Evolutionary conservation across 2,888 invertebrate genomes (phyloP), one percentile per base, ranked within the genome.

Genomic region (Drosophila greeni): DNA sequence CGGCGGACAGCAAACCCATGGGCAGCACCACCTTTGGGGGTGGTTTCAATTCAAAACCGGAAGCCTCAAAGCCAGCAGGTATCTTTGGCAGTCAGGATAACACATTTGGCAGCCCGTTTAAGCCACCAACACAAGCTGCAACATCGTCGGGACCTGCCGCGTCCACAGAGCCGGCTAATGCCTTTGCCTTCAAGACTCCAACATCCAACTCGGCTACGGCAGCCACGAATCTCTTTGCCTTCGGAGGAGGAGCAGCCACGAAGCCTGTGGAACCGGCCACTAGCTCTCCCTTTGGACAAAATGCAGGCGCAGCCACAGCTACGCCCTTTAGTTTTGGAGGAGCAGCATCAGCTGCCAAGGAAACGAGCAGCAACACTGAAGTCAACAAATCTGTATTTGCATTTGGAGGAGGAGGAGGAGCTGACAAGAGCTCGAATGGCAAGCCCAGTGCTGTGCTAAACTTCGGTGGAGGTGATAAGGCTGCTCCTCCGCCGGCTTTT

Each of bases 171-270:
- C 23, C 68, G 0, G 18, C 26, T 2, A 58, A 62, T 8, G 18
- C 53, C 2, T 69, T 69, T 6, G 36, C 31, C 1, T 70, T 70
- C 14, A 43, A 37, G 5, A 11, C 34, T 16, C 3, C 49, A 37
- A 14, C 70, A 3, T 36, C 39, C 11, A 20, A 24, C 20, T n/a
- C 24, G 5, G 9, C 56, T 3, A 11, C 54, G 7, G 12, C 58
- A 5, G 18, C 59, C 9, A n/a, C 67, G 6, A 66, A 67, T 67
- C 43, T 57, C 29, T 66, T 66, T 31, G 1, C 16, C 2, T 66
- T 66, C 16, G 66, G 66, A 12, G 37, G 24, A 11, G 18, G 18
- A 12, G 2, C 40, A 4, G n/a, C 42, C 5, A 11, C 24, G 0
- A 42, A 42, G n/a, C 42, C 42, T n/a, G n/a, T 5, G 9, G 42